Evolutionary conservation across 2,797 vertebrate species (phyloP).

Genomic region (Gila robusta): DNA sequence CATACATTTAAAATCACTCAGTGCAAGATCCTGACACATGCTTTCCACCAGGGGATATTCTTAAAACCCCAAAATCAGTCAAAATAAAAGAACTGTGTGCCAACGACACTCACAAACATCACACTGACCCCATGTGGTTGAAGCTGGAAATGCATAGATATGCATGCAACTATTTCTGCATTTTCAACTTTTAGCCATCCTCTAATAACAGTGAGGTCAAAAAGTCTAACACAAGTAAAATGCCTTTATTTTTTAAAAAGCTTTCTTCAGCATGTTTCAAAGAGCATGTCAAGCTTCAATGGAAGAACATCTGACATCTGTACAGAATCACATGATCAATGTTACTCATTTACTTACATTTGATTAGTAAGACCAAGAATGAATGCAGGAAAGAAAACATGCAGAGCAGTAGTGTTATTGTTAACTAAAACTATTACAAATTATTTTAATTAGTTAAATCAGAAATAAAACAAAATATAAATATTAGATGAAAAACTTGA

Average conservation of each 20-base stretch:
- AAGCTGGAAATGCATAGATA: conserved; percentile 17
- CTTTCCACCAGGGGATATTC: not conserved
- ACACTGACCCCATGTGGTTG: conserved; percentile 61
- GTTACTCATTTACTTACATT: not conserved
- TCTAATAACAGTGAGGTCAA: conserved; percentile 3
- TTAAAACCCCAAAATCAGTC: not conserved
- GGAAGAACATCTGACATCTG: not conserved
- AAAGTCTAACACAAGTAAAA: conserved; percentile 29
- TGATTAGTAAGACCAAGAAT: conserved; percentile 2
- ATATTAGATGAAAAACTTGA: not conserved
- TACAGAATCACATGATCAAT: not conserved
- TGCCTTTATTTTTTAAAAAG: not conserved
- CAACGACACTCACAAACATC: conserved; percentile 27
- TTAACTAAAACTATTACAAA: not conserved
- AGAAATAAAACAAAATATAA: not conserved
- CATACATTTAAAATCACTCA: conserved; percentile 26
- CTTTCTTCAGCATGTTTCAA: not conserved
- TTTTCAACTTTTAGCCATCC: not conserved
- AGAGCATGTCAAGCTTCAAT: not conserved
- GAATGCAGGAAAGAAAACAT: not conserved
- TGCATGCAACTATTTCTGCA: conserved; percentile 4
- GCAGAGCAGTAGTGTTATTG: not conserved
- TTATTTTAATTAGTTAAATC: not conserved
- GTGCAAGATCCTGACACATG: not conserved
- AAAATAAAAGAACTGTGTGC: not conserved